Percentiles rank a stretch among this genome's conserved stretches.
phyloP scores from a whole-genome alignment of 2,888 invertebrate species.

The Lissocephala sabroskyi region DNA sequence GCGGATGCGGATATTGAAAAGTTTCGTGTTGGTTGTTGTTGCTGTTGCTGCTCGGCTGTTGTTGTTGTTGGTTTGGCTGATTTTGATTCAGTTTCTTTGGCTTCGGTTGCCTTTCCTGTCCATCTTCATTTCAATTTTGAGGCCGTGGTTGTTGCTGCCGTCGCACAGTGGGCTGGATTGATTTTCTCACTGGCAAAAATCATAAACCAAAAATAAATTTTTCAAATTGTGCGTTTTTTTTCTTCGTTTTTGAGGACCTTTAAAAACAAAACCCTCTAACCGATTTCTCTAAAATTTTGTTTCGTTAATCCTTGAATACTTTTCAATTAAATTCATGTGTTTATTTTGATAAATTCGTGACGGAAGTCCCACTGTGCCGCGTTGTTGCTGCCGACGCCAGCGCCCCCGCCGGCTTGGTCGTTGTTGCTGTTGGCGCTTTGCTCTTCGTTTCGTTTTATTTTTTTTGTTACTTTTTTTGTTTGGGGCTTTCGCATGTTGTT shows the following conservation, averaged over 20 bases:
- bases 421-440: constrained; percentile 13
- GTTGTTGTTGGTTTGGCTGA: not conserved
- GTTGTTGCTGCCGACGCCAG: constrained; percentile 4
- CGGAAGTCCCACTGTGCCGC: too few species aligned
- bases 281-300: too few species aligned
- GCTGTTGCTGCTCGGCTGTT: too few species aligned
- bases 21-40: constrained; percentile 47
- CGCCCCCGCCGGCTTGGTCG: not conserved
- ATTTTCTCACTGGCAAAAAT: too few species aligned
- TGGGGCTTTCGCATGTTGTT: constrained; percentile 47
- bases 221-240: too few species aligned
- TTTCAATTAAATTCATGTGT: too few species aligned
- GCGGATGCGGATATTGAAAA: constrained; percentile 62
- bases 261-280: too few species aligned
- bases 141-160: constrained; percentile 37
- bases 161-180: too few species aligned
- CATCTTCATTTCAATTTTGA: constrained; percentile 54
- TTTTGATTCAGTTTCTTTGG: not conserved
- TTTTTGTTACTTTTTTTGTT: constrained; percentile 7
- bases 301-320: too few species aligned
- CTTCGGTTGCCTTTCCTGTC: constrained; percentile 18
- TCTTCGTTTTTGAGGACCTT: too few species aligned
- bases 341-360: too few species aligned
- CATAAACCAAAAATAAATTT: too few species aligned
- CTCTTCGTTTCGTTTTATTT: constrained; percentile 15